A percentile compares a stretch with the other conserved stretches of the same genome.
Conservation (phyloP, 2,888 invertebrate genomes). For the Lagria hirta region DNA sequence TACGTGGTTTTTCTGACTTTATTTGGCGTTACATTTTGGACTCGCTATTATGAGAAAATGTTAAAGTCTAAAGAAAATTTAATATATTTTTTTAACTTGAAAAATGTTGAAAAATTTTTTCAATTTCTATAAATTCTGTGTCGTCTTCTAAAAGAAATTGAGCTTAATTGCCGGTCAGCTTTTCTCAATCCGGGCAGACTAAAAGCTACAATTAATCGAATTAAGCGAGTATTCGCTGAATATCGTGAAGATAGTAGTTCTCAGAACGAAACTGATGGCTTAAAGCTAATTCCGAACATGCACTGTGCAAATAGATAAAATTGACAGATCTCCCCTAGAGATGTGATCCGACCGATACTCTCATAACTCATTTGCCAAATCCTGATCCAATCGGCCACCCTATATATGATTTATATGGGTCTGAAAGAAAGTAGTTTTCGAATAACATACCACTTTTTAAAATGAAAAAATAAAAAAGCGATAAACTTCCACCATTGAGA, state of each 20-base stretch:
- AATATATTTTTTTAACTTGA: too few species aligned
- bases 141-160: too few species aligned
- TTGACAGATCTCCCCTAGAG: slow-evolving; percentile 31
- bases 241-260: slow-evolving; percentile 13
- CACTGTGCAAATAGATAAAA: slow-evolving; percentile 32
- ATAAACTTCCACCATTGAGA: slow-evolving; percentile 18
- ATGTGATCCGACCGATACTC: slow-evolving; percentile 18
- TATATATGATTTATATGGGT: slow-evolving; percentile 18
- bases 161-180: slow-evolving; percentile 4
- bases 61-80: too few species aligned
- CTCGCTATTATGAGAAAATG: too few species aligned
- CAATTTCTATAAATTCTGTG: too few species aligned
- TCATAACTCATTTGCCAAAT: slow-evolving; percentile 26
- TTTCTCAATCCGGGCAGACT: slow-evolving; percentile 4
- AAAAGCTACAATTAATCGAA: slow-evolving; percentile 26
- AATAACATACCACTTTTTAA: slow-evolving; percentile 6
- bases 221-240: slow-evolving; percentile 17
- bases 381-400: slow-evolving; percentile 15
- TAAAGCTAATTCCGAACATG: slow-evolving; percentile 30
- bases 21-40: too few species aligned
- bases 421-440: slow-evolving; percentile 4
- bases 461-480: slow-evolving; percentile 17
- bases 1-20: too few species aligned
- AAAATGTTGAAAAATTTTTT: too few species aligned
- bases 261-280: slow-evolving; percentile 7